Percentiles rank a stretch among this genome's conserved stretches.
phyloP scores from a whole-genome alignment of 1,140 invertebrate genomes.

The Drosophila sulfurigaster region DNA sequence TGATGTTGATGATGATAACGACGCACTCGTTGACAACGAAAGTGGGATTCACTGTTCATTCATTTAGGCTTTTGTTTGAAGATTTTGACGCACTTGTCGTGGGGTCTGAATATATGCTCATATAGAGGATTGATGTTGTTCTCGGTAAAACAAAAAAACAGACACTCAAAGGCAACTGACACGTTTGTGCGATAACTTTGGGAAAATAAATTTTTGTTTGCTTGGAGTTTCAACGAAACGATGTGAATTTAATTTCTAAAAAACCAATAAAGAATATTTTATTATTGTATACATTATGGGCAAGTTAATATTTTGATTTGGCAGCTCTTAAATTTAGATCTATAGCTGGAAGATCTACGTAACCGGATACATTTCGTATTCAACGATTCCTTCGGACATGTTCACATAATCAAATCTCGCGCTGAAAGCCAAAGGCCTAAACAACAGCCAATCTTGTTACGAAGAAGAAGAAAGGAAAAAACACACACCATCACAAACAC shows the following conservation, averaged over 20 bases:
- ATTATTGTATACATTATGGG: neutral
- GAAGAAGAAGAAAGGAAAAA: slow-evolving; percentile 2
- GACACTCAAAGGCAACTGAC: neutral
- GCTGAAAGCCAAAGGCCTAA: slow-evolving; percentile 39
- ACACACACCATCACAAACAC: slow-evolving; percentile 20
- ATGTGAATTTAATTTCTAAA: slow-evolving; percentile 7
- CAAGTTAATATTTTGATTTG: neutral
- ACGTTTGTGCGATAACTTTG: slow-evolving; percentile 10
- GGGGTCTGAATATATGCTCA: slow-evolving; percentile 2
- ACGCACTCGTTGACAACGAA: slow-evolving; percentile 19
- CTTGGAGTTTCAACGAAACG: neutral
- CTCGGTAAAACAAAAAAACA: slow-evolving; percentile 24
- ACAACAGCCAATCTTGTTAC: slow-evolving; percentile 34
- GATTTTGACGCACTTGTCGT: slow-evolving; percentile 65
- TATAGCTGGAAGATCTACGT: neutral
- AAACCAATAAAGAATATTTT: slow-evolving; percentile 5
- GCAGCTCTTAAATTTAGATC: neutral
- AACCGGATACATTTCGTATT: slow-evolving; percentile 39
- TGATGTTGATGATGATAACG: slow-evolving; percentile 24
- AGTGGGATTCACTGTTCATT: slow-evolving; percentile 41
- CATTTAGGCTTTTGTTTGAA: slow-evolving; percentile 79
- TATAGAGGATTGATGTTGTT: slow-evolving; percentile 12
- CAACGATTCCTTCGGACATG: slow-evolving; percentile 27
- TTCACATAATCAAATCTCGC: slow-evolving; percentile 27
- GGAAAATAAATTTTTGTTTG: slow-evolving; percentile 4